Base-by-base conservation (phyloP, 2,113 vertebrate species). In the Ranitomeya imitator region DNA sequence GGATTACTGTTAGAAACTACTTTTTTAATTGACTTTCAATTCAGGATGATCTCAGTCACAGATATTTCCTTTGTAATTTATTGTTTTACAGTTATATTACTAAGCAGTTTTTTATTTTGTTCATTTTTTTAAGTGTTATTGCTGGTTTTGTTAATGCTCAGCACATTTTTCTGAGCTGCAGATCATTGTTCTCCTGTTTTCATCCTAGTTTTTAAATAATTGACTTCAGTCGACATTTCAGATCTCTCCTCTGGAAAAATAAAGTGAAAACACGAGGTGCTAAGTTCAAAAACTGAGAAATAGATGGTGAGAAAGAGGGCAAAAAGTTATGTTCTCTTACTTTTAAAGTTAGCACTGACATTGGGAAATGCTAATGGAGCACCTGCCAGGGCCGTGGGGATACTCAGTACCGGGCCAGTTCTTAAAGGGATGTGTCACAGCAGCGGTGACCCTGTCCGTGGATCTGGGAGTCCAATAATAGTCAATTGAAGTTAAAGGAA, bases 91-190 rank as follows among this genome's bases (percentile, higher is more conserved):
- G 51, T 51, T 76, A 37, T 51, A 51, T 51, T 76, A 19, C 73
- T 51, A 51, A 51, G 73, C 73, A 76, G 73, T 21, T 76, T 31
- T 31, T 31, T 31, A 31, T 31, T 31, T 31, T 31, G 1, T 31
- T 31, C 26, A 31, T 76, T 76, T 10, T 2, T 8, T 19, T 2
- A 45, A 0, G 16, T 76, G 31, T 76, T 76, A 10, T 76, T 76
- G 73, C 73, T 19, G 37, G 37, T 76, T 76, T 76, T 76, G 73
- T 76, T 51, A 11, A 37, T 76, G 18, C 51, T 76, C 73, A 76
- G 73, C 73, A 76, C 37, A 76, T 76, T 76, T 76, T 76, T 76
- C 37, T 51, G 14, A 74, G 71, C 18, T 74, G 31, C 71, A 45
- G 37, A 51, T 11, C 3, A 51, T 76, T 19, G 37, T 51, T 76